These are phyloP conservation scores for Drosophila repleta DNA, from an alignment of 1,140 invertebrate genomes.

Conservation along the genomic window DNA sequence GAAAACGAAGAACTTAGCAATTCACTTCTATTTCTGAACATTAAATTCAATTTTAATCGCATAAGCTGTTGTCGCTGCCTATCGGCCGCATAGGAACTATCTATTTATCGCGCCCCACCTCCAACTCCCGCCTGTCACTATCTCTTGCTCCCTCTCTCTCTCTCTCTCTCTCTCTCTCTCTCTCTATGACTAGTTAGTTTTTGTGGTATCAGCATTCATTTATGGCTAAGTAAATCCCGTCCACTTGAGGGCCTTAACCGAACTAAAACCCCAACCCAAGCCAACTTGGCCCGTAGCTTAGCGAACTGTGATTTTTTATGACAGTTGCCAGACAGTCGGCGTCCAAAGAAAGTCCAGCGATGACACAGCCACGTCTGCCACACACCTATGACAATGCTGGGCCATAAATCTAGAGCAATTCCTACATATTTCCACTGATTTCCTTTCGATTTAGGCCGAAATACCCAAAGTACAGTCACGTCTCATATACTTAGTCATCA, in stretches of 20 bases:
- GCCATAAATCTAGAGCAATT: no score
- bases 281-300: background rate
- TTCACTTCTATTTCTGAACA: conserved; percentile 65
- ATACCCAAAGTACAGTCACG: no score
- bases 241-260: conserved; percentile 61
- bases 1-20: conserved; percentile 27
- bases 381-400: no score
- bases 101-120: conserved; percentile 57
- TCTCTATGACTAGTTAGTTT: background rate
- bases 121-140: background rate
- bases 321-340: conserved; percentile 41
- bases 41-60: conserved; percentile 82
- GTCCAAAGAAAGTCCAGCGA: background rate
- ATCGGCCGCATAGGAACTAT: conserved; percentile 55
- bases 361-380: background rate
- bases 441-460: no score
- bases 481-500: no score
- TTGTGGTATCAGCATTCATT: conserved; percentile 42
- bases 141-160: conserved; percentile 16
- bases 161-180: background rate
- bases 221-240: conserved; percentile 82
- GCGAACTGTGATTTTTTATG: conserved; percentile 78
- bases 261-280: background rate
- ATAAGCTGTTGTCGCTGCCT: conserved; percentile 67
- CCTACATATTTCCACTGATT: no score